Conservation (phyloP, 1,140 invertebrate genomes). For the Drosophila serrata region DNA sequence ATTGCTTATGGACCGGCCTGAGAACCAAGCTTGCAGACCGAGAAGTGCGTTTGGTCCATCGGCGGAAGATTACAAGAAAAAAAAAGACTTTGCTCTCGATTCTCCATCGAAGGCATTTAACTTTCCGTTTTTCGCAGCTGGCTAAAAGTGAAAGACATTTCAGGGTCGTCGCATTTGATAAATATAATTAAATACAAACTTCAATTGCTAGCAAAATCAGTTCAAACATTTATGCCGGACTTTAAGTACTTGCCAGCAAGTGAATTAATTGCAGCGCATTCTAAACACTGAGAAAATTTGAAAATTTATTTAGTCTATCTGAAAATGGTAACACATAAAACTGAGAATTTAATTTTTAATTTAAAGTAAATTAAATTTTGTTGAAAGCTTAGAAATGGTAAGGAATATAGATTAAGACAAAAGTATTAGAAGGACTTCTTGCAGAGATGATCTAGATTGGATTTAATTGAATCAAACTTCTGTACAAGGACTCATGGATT, state of each 20-base stretch:
- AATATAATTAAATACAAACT: constrained; percentile 39
- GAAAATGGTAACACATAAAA: background rate
- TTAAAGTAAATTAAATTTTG: background rate
- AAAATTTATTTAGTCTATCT: background rate
- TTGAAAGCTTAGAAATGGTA: background rate
- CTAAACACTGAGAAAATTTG: background rate
- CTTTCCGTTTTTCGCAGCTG: constrained; percentile 73
- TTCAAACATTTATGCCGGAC: constrained; percentile 26
- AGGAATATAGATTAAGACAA: too few relatives aligned
- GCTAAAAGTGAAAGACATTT: constrained; percentile 43
- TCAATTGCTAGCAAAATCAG: constrained; percentile 34
- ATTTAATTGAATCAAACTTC: background rate
- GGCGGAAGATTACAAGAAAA: constrained; percentile 21
- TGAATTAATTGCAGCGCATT: constrained; percentile 39
- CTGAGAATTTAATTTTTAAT: background rate
- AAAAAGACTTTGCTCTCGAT: constrained; percentile 51
- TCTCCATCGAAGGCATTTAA: constrained; percentile 54
- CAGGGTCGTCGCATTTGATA: constrained; percentile 40
- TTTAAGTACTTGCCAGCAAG: constrained; percentile 37
- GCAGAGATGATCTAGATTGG: background rate
- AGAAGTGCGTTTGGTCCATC: constrained; percentile 36
- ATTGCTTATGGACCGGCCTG: constrained; percentile 55
- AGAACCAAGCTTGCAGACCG: constrained; percentile 28
- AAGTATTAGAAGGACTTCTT: background rate
- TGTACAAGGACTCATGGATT: background rate